Percentiles rank a stretch among this genome's conserved stretches.
phyloP scores from a whole-genome alignment of 2,113 vertebrate genomes.

The Sylvia atricapilla region DNA sequence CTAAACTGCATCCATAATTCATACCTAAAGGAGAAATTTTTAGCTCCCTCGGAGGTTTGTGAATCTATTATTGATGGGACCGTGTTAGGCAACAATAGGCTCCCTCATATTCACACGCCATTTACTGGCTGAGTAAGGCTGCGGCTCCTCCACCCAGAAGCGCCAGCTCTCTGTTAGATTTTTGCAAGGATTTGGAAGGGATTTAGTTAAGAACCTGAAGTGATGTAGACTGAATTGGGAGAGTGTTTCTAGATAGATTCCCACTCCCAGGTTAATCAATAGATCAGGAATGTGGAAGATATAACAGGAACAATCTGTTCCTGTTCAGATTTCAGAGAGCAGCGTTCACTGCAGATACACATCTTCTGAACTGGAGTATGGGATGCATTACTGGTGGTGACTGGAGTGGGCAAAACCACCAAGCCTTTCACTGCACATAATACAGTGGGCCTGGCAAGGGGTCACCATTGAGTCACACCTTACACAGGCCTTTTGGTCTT shows the following conservation, averaged over 20 bases:
- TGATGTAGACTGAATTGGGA: conserved; percentile 42
- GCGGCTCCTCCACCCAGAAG: conserved; percentile 68
- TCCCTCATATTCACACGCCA: conserved; percentile 77
- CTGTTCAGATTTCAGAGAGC: neutral
- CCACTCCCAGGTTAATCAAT: conserved; percentile 29
- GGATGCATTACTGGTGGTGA: neutral
- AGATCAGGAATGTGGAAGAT: neutral
- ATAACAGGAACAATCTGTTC: neutral
- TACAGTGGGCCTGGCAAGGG: neutral
- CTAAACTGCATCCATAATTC: conserved; percentile 92
- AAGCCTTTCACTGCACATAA: neutral
- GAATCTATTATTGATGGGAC: conserved; percentile 91
- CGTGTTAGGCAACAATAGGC: conserved; percentile 73
- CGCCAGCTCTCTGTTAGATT: conserved; percentile 71
- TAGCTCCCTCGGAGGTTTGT: conserved; percentile 79
- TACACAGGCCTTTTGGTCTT: neutral
- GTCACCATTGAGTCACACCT: fast-evolving
- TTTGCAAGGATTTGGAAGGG: conserved; percentile 67
- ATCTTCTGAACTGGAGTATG: neutral
- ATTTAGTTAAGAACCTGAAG: conserved; percentile 68
- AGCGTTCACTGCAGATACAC: neutral
- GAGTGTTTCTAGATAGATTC: conserved; percentile 43
- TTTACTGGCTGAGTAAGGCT: conserved; percentile 69
- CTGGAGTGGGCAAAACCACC: neutral
- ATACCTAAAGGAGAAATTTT: conserved; percentile 83